Percentiles rank a stretch among this genome's conserved stretches.
Evolutionary conservation across 2,797 vertebrate species (phyloP).

Genomic region (Rhinogobio ventralis): DNA sequence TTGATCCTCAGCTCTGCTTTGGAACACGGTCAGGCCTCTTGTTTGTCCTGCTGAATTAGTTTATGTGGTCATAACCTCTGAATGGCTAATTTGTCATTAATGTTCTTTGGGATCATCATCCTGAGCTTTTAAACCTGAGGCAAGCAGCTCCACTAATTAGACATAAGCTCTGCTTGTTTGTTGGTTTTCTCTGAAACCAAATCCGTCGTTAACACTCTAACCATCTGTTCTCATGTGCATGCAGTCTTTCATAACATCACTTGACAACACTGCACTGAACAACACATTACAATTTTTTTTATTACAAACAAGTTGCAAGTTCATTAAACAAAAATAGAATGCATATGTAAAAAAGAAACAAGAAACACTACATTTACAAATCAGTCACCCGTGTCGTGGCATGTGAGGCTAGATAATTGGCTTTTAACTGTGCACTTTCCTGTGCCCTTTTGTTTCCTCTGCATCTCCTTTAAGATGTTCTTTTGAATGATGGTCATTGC

Average conservation of each 20-base stretch:
- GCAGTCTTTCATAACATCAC: background rate
- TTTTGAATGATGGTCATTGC: background rate
- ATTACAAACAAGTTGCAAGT: conserved; percentile 43
- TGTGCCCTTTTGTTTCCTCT: conserved; percentile 3
- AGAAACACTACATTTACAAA: background rate
- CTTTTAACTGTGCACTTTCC: conserved; percentile 24
- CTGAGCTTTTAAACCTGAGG: conserved; percentile 46
- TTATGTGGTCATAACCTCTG: background rate
- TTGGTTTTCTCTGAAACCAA: conserved; percentile 39
- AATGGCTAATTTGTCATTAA: conserved; percentile 47
- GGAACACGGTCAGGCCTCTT: background rate
- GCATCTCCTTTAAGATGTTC: background rate
- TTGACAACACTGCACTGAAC: background rate
- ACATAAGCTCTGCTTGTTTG: conserved; percentile 40
- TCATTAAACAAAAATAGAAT: conserved; percentile 28
- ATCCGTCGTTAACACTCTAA: conserved; percentile 47
- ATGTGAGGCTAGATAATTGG: conserved; percentile 27
- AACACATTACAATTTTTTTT: background rate
- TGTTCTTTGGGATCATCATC: conserved; percentile 47
- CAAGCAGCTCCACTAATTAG: conserved; percentile 48
- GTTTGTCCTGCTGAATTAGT: conserved; percentile 19
- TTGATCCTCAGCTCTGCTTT: background rate
- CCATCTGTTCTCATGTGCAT: conserved; percentile 36
- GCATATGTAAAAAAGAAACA: conserved; percentile 27
- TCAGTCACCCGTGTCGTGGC: background rate